Conservation (phyloP, 2,113 vertebrate species). For the Engraulis encrasicolus region DNA sequence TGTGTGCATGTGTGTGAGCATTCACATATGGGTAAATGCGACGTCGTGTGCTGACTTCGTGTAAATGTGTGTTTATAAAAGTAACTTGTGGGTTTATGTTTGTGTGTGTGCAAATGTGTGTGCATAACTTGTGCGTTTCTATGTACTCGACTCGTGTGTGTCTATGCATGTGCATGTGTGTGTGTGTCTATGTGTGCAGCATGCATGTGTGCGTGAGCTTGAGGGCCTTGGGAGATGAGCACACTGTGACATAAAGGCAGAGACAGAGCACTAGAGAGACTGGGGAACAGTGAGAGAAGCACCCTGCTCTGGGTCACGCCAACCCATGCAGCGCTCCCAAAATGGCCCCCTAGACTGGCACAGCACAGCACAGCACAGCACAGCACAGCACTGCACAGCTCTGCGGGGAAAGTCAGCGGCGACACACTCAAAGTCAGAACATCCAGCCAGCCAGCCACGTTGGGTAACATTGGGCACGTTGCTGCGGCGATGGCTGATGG, state of each 20-base stretch:
- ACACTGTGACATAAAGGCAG: no score
- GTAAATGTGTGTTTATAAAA: no score
- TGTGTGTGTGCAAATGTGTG: not conserved
- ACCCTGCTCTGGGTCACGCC: not conserved
- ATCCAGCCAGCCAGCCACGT: not conserved
- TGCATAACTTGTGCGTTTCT: not conserved
- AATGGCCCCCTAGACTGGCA: no score
- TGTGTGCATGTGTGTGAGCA: not conserved
- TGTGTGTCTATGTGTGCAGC: not conserved
- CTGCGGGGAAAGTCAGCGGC: not conserved
- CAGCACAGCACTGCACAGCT: not conserved
- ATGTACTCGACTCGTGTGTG: not conserved
- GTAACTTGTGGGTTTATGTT: no score
- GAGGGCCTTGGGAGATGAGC: not conserved
- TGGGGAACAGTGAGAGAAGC: not conserved
- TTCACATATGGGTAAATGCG: no score
- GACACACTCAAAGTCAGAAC: constrained; percentile 6
- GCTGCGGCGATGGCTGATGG: not conserved
- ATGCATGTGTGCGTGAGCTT: not conserved
- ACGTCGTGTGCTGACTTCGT: no score
- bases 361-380: no score
- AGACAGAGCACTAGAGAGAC: not conserved
- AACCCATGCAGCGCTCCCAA: not conserved
- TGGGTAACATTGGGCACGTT: no score
- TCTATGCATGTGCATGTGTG: not conserved